Base-by-base conservation (phyloP, 2,113 vertebrate species). In the Noturus placidus region DNA sequence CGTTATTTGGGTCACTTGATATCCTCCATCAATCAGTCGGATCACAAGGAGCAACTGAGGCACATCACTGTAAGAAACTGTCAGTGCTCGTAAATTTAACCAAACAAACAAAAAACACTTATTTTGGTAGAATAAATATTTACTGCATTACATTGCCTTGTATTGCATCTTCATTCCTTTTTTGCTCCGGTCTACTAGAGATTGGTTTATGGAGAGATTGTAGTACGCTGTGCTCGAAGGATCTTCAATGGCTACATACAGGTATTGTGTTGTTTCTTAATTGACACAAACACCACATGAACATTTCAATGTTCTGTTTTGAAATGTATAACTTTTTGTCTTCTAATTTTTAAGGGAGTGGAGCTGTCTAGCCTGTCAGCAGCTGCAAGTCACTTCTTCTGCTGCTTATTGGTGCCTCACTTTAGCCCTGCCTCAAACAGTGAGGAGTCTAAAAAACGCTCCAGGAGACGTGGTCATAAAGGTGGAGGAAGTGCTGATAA, bases 351-450 rank as follows among this genome's bases (percentile, higher is more conserved):
- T 86, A 95, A 88, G 96, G 94, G 94, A 4, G 94, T 96, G 87
- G 96, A 97, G 25, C 85, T 95, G 69, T 92, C 95, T 0, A 94
- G 92, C 84, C 89, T 96, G 27, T 95, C 96, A 5, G 90, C 94
- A 89, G 96, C 96, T 13, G 88, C 95, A 82, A 96, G 95, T 91
- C 96, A 96, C 88, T 97, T 96, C 90, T 92, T 96, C 76, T 95
- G 95, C 92, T 96, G 96, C 91, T 91, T 97, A n/a, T 85, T 97
- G 89, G 94, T 96, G 77, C 93, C 94, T 38, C 93, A 96, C 91
- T 94, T 95, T 89, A 93, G 87, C 0, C 89, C 95, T 19, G 79
- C 93, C 27, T 27, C 93, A 69, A 91, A 76, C 1, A 93, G 89
- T 57, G 96, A 96, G 84, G 96, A 96, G 4, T 88, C 92, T 0